Evolutionary conservation across 2,888 invertebrate species (phyloP), one percentile per base, ranked within the genome.

Genomic region (Octodonta nipae): DNA sequence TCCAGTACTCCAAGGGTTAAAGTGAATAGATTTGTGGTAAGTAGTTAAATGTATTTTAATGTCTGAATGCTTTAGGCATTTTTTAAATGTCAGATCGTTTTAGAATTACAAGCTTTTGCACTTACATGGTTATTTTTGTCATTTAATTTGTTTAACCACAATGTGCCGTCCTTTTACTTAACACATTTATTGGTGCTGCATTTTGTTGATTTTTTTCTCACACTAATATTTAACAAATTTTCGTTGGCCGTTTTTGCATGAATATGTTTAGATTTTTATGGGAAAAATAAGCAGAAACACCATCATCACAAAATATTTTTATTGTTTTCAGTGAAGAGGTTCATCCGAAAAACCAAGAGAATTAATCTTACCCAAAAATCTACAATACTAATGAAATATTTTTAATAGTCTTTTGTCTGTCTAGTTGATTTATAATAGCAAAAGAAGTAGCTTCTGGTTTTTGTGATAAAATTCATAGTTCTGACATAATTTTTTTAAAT

Each of bases 21-120:
- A 73, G 86, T 89, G 47, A 86, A 88, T 60, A 70, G 89, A 70
- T 89, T 89, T 71, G 86, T 89, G 75, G 88, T 88, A 63, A 81
- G 86, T 74, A 20, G 22, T 15, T 13, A n/a, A 16, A 17, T 13
- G 17, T 34, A 25, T n/a, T 33, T 10, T n/a, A 14, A 17, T 13
- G 15, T 31, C 14, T 13, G 28, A 13, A 26, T 30, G n/a, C 26
- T 22, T 10, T 6, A 14, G 24, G 25, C 15, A 15, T 4, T 29
- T 36, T 22, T 22, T 22, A 22, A 22, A 22, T 10, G 11, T 22
- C n/a, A 4, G 3, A 10, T 22, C 2, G 11, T n/a, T 22, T 22
- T 4, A 10, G 22, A 22, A 22, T 10, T 20, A 20, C 11, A 11
- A 22, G 13, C 17, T 28, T 24, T 32, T 25, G 13, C 16, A 14